These are phyloP conservation scores for Benthosema pterotum DNA, from an alignment of 2,797 vertebrate genomes.

Conservation along the genomic window DNA sequence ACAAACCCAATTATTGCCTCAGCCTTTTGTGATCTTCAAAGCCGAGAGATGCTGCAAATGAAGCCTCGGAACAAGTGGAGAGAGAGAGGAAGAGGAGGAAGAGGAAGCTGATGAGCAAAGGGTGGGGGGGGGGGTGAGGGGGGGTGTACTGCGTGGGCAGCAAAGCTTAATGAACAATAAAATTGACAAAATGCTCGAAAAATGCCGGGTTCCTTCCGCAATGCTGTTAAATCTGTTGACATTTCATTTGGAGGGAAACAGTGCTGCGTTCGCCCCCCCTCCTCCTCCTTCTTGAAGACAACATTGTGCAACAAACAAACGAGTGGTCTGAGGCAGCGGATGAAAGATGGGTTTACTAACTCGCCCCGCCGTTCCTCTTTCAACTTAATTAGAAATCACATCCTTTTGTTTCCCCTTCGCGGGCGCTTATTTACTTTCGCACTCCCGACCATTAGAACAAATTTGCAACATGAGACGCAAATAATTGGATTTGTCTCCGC, in stretches of 20 bases:
- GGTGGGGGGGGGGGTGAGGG: slow-evolving; percentile 7
- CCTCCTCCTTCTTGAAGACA: slow-evolving; percentile 61
- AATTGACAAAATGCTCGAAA: slow-evolving; percentile 76
- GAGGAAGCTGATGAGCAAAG: slow-evolving; percentile 39
- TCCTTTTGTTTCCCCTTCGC: slow-evolving; percentile 83
- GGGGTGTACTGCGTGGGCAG: slow-evolving; percentile 14
- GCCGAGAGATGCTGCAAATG: slow-evolving; percentile 77
- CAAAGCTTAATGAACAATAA: slow-evolving; percentile 83
- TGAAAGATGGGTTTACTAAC: slow-evolving; percentile 84
- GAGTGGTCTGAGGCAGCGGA: slow-evolving; percentile 77
- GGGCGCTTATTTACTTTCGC: slow-evolving; percentile 82
- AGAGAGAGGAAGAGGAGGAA: slow-evolving; percentile 44
- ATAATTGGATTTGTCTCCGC: slow-evolving; percentile 86
- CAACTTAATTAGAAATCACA: slow-evolving; percentile 88
- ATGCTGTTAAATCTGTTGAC: slow-evolving; percentile 82
- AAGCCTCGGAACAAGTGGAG: slow-evolving; percentile 70
- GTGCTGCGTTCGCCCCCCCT: slow-evolving; percentile 43
- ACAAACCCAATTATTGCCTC: slow-evolving; percentile 84
- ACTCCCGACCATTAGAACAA: slow-evolving; percentile 83
- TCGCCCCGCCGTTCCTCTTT: slow-evolving; percentile 81
- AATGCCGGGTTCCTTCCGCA: slow-evolving; percentile 51
- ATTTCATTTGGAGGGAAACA: slow-evolving; percentile 80
- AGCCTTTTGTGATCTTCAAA: slow-evolving; percentile 84
- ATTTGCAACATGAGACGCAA: slow-evolving; percentile 85
- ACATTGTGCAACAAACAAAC: slow-evolving; percentile 81